Conservation (phyloP, 2,113 vertebrate genomes). For the Ceyx cyanopectus region DNA sequence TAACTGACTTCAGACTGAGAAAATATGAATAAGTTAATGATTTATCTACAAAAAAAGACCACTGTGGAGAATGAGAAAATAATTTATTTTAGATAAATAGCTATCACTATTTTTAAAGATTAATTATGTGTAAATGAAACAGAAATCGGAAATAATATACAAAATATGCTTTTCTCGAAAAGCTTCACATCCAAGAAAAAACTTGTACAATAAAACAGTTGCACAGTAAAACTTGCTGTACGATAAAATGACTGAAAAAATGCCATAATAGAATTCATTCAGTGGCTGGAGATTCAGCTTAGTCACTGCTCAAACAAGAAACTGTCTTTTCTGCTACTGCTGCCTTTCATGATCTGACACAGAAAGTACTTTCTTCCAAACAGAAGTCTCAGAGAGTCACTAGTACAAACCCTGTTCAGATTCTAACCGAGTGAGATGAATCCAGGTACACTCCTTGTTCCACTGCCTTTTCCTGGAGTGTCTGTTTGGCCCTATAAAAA, state of each 20-base stretch:
- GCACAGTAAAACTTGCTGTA: neutral
- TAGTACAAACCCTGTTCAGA: neutral
- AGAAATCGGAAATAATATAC: neutral
- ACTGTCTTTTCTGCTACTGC: neutral
- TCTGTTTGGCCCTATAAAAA: neutral
- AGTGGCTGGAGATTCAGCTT: neutral
- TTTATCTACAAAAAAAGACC: neutral
- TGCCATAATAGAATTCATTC: neutral
- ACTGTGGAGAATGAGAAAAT: neutral
- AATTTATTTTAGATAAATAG: neutral
- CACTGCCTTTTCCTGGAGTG: neutral
- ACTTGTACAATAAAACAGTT: neutral
- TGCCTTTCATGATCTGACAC: neutral
- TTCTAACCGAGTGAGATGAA: neutral
- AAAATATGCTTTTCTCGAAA: neutral
- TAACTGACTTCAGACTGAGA: neutral
- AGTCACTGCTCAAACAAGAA: neutral
- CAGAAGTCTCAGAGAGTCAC: neutral
- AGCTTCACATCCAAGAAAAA: neutral
- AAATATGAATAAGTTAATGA: neutral
- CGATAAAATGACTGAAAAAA: neutral
- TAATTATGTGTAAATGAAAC: neutral
- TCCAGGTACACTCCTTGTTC: neutral
- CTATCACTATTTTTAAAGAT: neutral
- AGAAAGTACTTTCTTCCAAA: neutral